Conservation (phyloP, 2,797 vertebrate genomes). For the Syndactyla subalaris region DNA sequence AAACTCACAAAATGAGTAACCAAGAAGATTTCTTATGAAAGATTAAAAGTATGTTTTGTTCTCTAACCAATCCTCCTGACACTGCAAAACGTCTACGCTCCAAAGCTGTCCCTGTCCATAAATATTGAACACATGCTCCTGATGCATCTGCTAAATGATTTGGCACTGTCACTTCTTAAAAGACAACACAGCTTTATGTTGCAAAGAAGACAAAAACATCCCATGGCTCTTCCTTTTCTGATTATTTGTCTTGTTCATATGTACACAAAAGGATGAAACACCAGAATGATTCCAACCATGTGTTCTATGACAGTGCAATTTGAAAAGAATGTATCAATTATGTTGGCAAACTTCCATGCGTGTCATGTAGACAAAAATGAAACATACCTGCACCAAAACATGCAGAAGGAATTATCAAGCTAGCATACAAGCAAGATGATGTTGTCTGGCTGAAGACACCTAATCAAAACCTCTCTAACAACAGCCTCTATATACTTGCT, state of each 20-base stretch:
- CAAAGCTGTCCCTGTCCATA: constrained; percentile 1
- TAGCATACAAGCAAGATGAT: background rate
- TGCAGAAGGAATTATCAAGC: background rate
- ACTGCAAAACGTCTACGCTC: background rate
- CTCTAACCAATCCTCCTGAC: constrained; percentile 21
- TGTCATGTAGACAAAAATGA: background rate
- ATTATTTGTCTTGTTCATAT: background rate
- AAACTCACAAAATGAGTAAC: constrained; percentile 31
- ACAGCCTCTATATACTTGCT: background rate
- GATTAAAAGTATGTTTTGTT: constrained; percentile 25
- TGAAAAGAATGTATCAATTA: background rate
- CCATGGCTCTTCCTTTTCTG: background rate
- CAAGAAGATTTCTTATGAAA: constrained; percentile 14
- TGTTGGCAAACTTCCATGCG: background rate
- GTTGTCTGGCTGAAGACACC: background rate
- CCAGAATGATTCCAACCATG: background rate
- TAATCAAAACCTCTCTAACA: background rate
- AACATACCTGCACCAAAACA: background rate
- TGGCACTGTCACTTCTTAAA: background rate
- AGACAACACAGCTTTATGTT: background rate
- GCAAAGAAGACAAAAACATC: background rate
- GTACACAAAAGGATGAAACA: background rate
- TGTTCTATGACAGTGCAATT: background rate
- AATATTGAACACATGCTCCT: constrained; percentile 36
- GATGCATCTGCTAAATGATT: background rate